Evolutionary conservation across 1,140 invertebrate genomes (phyloP), one percentile per base, ranked within the genome.

Genomic region (Trachelipus rathkii): DNA sequence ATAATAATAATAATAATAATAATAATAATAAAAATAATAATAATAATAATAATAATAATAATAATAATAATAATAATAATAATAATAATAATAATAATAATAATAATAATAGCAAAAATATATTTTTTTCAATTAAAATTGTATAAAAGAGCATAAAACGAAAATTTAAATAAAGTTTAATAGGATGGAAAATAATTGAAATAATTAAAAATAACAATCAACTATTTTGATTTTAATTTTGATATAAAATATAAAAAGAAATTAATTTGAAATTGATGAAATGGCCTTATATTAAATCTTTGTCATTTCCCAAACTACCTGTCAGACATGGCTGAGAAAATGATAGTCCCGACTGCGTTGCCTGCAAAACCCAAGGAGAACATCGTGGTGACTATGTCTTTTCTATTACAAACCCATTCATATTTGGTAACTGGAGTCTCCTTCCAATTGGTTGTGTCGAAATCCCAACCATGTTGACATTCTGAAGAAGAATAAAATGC

Each of bases 381-480:
- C 19, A 80, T 76, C 43, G 73, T 77, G 43, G 79, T 77, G 19
- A 78, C 77, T n/a, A 70, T 71, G 33, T 44, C 53, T 15, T 71
- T 72, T 8, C 67, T 24, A 2, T 75, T 74, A 45, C 79, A 80
- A 13, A 80, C 79, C 77, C 73, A 78, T 72, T 78, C 33, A 44
- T 72, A 78, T 19, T 75, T 21, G 10, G 73, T 75, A 0, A 72
- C 77, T 10, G 79, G 45, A 24, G 79, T 80, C 44, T 76, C 77
- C 19, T 33, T 21, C 79, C 79, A 80, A 24, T 43, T 68, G 0
- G 21, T 71, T 13, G 23, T 23, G 82, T 95, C 89, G 83, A 93
- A 94, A 83, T 92, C 92, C 89, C 93, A 95, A 23, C 93, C 93
- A 82, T 92, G 87, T 71, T 87, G 82, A 83, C 93, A 95, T 6